These are phyloP conservation scores for Drosophila buzzatii DNA, from an alignment of 2,888 invertebrate genomes.

Conservation along the genomic window DNA sequence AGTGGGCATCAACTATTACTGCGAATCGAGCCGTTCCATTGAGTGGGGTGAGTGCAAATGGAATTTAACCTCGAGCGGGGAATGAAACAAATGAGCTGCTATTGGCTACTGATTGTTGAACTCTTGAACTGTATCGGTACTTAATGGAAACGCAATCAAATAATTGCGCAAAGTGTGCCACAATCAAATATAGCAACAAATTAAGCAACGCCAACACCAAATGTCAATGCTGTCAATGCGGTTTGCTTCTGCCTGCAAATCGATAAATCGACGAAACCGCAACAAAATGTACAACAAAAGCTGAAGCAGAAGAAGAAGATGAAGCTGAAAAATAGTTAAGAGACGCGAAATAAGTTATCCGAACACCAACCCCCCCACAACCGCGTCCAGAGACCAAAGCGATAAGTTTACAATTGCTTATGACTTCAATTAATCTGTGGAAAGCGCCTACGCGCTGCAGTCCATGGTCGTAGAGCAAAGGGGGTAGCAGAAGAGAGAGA, in stretches of 20 bases:
- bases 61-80: conserved; percentile 63
- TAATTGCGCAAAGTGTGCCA: conserved; percentile 83
- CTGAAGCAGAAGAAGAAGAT: not conserved
- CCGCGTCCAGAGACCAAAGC: conserved; percentile 54
- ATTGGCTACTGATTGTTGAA: conserved; percentile 78
- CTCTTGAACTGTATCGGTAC: conserved; percentile 77
- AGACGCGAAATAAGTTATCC: conserved; percentile 61
- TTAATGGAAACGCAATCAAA: conserved; percentile 81
- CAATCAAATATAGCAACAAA: conserved; percentile 80
- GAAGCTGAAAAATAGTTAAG: conserved; percentile 13
- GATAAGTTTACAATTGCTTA: conserved; percentile 81
- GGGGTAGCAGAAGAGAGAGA: not conserved
- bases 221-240: conserved; percentile 57
- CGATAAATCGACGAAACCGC: conserved; percentile 70
- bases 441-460: conserved; percentile 78
- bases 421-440: conserved; percentile 82
- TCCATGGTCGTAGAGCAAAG: conserved; percentile 1
- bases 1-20: not conserved
- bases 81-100: conserved; percentile 53
- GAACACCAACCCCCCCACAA: conserved; percentile 3
- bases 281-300: conserved; percentile 21
- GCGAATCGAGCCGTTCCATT: conserved; percentile 3
- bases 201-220: conserved; percentile 73
- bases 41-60: conserved; percentile 16
- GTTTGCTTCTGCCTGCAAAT: conserved; percentile 64